Evolutionary conservation across 1,140 invertebrate genomes (phyloP), one percentile per base, ranked within the genome.

Genomic region (Anthonomus grandis): DNA sequence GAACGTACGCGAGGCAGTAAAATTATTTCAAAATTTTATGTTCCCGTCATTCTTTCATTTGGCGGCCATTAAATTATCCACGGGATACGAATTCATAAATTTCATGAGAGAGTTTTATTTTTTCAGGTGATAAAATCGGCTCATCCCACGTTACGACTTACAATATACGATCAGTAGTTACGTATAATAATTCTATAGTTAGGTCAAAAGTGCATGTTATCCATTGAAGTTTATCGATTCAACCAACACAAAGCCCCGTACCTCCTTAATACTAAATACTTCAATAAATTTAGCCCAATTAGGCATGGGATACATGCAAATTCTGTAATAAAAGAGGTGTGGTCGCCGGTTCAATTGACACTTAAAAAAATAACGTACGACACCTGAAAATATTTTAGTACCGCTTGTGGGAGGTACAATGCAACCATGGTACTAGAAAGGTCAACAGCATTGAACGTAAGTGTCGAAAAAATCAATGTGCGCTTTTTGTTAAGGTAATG

Each of bases 11-110:
- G n/a, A 44, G 41, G 21, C 41, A 21, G 21, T 44, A 44, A 44
- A 18, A 44, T 17, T 44, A 44, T 44, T 44, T 44, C 23, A 21
- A 44, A 44, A 22, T 17, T 44, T 44, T 4, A 44, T 44, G 41
- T 18, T n/a, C 18, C 36, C 4, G 4, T 38, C n/a, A n/a, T n/a
- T n/a, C n/a, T 34, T 34, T 34, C 10, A 34, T 12, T 10, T 1
- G 31, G 15, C 31, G 31, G 31, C 31, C 31, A 13, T 34, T 34
- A 34, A 34, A 34, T 2, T 10, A 12, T 13, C 31, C 31, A 13
- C 31, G 10, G 10, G 31, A 34, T 13, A 13, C 10, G 15, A 13
- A 34, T 12, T 12, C 31, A 34, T 34, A 1, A 34, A 34, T 34
- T 34, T 2, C 10, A 34, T 34, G 31, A 12, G 10, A 12, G 31